Evolutionary conservation across 2,797 vertebrate species (phyloP), one percentile per base, ranked within the genome.

Genomic region (Selene dorsalis): DNA sequence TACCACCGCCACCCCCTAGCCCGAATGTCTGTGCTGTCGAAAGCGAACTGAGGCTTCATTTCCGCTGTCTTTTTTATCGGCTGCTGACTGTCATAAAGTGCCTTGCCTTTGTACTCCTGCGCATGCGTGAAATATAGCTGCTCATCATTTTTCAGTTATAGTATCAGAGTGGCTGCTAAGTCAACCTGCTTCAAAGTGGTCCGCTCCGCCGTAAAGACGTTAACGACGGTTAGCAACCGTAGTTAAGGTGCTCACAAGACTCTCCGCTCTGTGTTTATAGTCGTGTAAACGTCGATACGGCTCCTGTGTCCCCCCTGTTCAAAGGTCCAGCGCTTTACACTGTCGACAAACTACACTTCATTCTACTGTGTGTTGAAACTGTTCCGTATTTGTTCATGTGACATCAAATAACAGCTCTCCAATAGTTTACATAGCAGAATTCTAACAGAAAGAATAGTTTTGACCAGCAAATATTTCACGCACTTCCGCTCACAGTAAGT

Each of bases 41-140:
- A 47, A 30, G 67, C 67, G 59, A 77, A 69, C 84, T 24, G 0
- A 8, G 63, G 79, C 84, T 70, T 82, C 72, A 75, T 93, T 93
- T 94, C 89, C 86, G 91, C 86, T 91, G 72, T 87, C 84, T 93
- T 81, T 77, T 75, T 75, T 73, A 56, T 87, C 79, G 80, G 75
- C 69, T 80, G 64, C 73, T 62, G 82, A 82, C 86, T 88, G 87
- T 95, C 92, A 92, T 90, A 90, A 92, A 93, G 85, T 93, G 93
- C 92, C 94, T 95, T 92, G 94, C 95, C 95, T 93, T 92, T 94
- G 92, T 88, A 86, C 87, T 79, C 83, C 47, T 94, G 95, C 97
- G 97, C 97, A 97, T 96, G 97, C 97, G 97, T 85, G 83, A 87
- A 47, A 55, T 87, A 69, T 80, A 86, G 69, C 78, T 0, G 73